Evolutionary conservation across 2,113 vertebrate species (phyloP).

Genomic region (Campylomormyrus tamandua): DNA sequence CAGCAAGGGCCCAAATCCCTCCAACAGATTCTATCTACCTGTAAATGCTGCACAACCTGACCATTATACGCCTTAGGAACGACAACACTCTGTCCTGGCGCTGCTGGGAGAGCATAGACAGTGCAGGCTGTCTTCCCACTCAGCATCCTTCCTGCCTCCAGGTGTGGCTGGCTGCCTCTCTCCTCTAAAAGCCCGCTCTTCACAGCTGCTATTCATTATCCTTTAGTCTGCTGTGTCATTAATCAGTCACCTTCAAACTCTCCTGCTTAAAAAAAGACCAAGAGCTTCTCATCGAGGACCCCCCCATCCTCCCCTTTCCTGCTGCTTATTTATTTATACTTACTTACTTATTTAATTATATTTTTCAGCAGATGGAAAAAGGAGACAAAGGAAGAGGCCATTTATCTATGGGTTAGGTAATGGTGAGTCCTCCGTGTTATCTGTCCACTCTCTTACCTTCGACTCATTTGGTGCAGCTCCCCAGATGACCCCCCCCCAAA

Average conservation of each 20-base stretch:
- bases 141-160: neutral
- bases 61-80: neutral
- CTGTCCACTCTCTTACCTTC: neutral
- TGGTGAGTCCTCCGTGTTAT: neutral
- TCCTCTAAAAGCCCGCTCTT: constrained; percentile 51
- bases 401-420: neutral
- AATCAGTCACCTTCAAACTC: constrained; percentile 79
- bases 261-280: constrained; percentile 48
- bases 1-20: neutral
- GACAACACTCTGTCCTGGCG: neutral
- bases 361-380: neutral
- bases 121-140: neutral
- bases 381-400: neutral
- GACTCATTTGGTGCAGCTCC: neutral
- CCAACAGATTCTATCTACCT: constrained; percentile 47
- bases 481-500: neutral
- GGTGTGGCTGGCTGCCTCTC: constrained; percentile 50
- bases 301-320: neutral
- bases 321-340: neutral
- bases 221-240: constrained; percentile 80
- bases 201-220: constrained; percentile 73
- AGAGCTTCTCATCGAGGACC: neutral
- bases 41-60: neutral
- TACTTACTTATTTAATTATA: neutral
- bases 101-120: neutral